Evolutionary conservation across 2,888 invertebrate genomes (phyloP), one percentile per base, ranked within the genome.

Genomic region (Macrophya annulata): DNA sequence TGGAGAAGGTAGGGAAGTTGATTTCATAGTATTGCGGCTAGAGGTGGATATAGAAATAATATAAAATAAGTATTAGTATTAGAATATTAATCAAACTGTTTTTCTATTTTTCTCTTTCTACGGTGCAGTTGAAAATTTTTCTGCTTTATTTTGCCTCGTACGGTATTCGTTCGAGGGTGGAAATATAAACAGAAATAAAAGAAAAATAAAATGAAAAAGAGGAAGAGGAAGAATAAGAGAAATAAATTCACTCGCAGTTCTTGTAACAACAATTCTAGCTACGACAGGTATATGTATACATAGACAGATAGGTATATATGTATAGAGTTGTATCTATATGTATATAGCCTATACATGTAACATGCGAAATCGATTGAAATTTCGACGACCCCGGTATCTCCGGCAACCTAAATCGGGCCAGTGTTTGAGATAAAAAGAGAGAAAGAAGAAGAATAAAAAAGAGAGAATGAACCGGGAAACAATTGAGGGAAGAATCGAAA

Each of bases 301-400:
- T n/a, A n/a, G n/a, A n/a, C n/a, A n/a, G n/a, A n/a, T n/a, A n/a
- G n/a, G n/a, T n/a, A n/a, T 71, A 71, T 40, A 71, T 9, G 31
- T 31, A 31, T 1, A 17, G 55, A 17, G 12, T 10, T 55, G 1
- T 31, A 31, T 31, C 31, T 31, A 31, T 31, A 31, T 31, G 3
- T 31, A 1, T 31, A 31, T 31, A 31, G 31, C 3, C 1, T 31
- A 15, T 10, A 1, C 12, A 51, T 9, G 15, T 9, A 15, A 25
- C 65, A 12, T 65, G 65, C 31, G 31, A 37, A 77, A 77, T 77
- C 77, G 77, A 77, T 77, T 55, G 77, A 8, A 43, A 77, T 77
- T 55, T 77, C 51, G 77, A 37, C 74, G 45, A 43, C 72, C 31
- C 4, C 8, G 51, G 25, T 12, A 31, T 48, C 25, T 21, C 2